Percentiles rank a stretch among this genome's conserved stretches.
Conservation (phyloP, 2,113 vertebrate genomes). For the Hymenochirus boettgeri region DNA sequence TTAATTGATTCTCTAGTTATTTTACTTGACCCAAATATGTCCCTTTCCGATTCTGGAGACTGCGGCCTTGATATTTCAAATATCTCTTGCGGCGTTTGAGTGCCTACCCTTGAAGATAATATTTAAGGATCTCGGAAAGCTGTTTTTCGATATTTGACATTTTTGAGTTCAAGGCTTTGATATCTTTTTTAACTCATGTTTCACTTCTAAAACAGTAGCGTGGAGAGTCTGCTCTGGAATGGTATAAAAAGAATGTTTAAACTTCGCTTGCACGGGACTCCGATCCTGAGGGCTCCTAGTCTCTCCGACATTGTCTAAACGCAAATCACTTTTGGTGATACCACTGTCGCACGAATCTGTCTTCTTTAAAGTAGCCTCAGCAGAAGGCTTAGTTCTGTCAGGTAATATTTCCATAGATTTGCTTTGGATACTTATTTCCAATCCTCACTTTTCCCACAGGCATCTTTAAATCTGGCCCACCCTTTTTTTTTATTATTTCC, state of each 20-base stretch:
- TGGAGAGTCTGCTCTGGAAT: conserved; percentile 82
- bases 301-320: conserved; percentile 79
- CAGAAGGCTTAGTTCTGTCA: conserved; percentile 76
- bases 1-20: conserved; percentile 34
- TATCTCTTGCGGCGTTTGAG: conserved; percentile 72
- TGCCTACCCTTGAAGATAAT: conserved; percentile 75
- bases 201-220: conserved; percentile 77
- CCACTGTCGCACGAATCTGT: conserved; percentile 94
- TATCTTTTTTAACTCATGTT: conserved; percentile 82
- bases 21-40: conserved; percentile 75
- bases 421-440: conserved; percentile 87
- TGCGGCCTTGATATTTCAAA: conserved; percentile 80
- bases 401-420: conserved; percentile 94
- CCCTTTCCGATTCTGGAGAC: conserved; percentile 82
- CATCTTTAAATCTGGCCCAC: conserved; percentile 83
- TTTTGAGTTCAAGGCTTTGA: conserved; percentile 75
- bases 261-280: conserved; percentile 75
- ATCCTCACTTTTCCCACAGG: conserved; percentile 76
- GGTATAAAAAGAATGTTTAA: conserved; percentile 71
- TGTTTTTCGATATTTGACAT: conserved; percentile 82
- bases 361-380: conserved; percentile 83
- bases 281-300: conserved; percentile 79
- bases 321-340: conserved; percentile 92
- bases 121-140: conserved; percentile 81
- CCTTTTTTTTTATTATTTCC: conserved; percentile 72